Evolutionary conservation across 2,888 invertebrate genomes (phyloP), one percentile per base, ranked within the genome.

Genomic region (Tenthredo mesomela): DNA sequence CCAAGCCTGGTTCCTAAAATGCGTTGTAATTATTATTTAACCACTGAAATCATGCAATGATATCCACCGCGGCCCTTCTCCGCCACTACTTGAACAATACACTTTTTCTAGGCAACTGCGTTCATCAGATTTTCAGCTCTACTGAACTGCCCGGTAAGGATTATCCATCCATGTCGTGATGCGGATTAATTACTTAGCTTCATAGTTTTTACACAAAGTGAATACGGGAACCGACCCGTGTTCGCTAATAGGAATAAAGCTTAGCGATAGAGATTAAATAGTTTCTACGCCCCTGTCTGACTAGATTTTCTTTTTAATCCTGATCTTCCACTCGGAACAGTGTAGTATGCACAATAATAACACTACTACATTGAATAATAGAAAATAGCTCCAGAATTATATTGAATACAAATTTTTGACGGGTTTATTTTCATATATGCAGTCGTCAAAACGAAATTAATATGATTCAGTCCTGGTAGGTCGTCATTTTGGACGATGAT

Each of bases 131-230:
- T 80, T 80, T 80, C 61, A 50, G 37, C 58, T 61, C n/a, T 18
- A 61, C 37, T 21, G 50, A 61, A 80, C 80, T 61, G 37, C 25
- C 80, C 33, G 10, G 54, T 37, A 37, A 25, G 37, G 78, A 78
- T 78, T 78, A 78, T 54, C 54, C 54, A 15, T 18, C 78, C 78
- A 58, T 33, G 54, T 54, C 78, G 15, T 54, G n/a, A 78, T 50
- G 29, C 78, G 50, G 78, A 54, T 78, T 78, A 78, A 78, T 78
- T 78, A 54, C 78, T 54, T 78, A 50, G 54, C 54, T 47, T 78
- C 33, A 18, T 43, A 47, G 33, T n/a, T 54, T 78, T 78, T 54
- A 37, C 33, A 33, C 75, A 21, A 47, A 75, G n/a, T 75, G 54
- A 78, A 78, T 33, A 18, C 61, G 29, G 58, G 61, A 47, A 80